A percentile compares a stretch with the other conserved stretches of the same genome.
phyloP scores from a whole-genome alignment of 1,140 invertebrate genomes.

The Phthorimaea operculella region DNA sequence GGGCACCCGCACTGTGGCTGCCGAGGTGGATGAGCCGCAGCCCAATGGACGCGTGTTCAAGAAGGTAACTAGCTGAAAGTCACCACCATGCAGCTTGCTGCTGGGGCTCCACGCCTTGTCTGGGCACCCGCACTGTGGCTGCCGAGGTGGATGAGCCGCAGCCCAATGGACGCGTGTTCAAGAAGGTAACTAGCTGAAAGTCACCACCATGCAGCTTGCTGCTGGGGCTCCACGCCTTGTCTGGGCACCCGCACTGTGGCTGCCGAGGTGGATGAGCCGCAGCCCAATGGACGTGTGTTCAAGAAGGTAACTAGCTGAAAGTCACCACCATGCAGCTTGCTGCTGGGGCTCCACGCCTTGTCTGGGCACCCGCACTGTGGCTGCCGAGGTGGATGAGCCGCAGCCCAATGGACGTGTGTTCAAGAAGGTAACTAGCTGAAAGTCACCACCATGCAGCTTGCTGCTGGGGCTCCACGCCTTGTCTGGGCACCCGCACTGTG shows the following conservation, averaged over 20 bases:
- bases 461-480: constrained; percentile 81
- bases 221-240: constrained; percentile 79
- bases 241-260: constrained; percentile 92
- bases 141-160: constrained; percentile 95
- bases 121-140: constrained; percentile 92
- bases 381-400: constrained; percentile 92
- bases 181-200: constrained; percentile 91
- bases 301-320: constrained; percentile 94
- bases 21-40: constrained; percentile 94
- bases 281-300: constrained; percentile 94
- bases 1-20: constrained; percentile 90
- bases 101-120: constrained; percentile 79
- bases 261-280: constrained; percentile 92
- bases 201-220: constrained; percentile 90
- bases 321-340: constrained; percentile 88
- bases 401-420: constrained; percentile 95
- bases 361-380: constrained; percentile 90
- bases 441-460: constrained; percentile 88
- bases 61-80: constrained; percentile 90
- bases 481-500: constrained; percentile 91
- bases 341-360: constrained; percentile 82
- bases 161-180: constrained; percentile 94
- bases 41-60: constrained; percentile 96
- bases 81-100: constrained; percentile 88
- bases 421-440: constrained; percentile 92